phyloP scores from a whole-genome alignment of 2,888 invertebrate genomes.

The Drosophila phalerata region DNA sequence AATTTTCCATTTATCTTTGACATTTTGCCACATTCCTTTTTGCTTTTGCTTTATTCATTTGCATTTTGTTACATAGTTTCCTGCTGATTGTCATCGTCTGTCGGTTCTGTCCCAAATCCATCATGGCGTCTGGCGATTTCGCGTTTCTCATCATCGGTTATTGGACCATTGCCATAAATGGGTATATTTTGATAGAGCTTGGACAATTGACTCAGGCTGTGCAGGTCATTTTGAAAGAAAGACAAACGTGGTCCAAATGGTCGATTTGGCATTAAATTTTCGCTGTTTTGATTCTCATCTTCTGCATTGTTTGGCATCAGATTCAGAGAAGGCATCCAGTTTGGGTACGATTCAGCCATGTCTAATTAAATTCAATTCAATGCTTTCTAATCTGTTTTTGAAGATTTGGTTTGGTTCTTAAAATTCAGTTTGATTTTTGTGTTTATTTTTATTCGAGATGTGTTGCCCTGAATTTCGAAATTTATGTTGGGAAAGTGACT shows the following conservation, averaged over 20 bases:
- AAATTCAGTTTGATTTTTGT: not conserved
- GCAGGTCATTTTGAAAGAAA: conserved; percentile 25
- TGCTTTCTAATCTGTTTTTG: conserved; percentile 1
- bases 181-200: conserved; percentile 23
- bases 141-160: conserved; percentile 54
- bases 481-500: not conserved
- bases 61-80: conserved; percentile 1
- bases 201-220: conserved; percentile 19
- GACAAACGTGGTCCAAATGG: conserved; percentile 7
- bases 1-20: not conserved
- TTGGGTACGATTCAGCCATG: conserved; percentile 48
- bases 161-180: conserved; percentile 32
- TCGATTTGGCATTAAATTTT: conserved; percentile 8
- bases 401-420: conserved; percentile 9
- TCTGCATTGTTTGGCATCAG: not conserved
- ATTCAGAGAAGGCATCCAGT: conserved; percentile 36
- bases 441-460: conserved; percentile 3
- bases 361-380: not conserved
- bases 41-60: conserved; percentile 15
- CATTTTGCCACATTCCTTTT: not conserved
- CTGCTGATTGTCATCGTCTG: conserved; percentile 5
- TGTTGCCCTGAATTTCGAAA: conserved; percentile 52
- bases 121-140: conserved; percentile 35
- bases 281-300: conserved; percentile 19
- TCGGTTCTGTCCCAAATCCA: conserved; percentile 9